These are phyloP conservation scores for Dexiosoma caninum DNA, from an alignment of 2,888 invertebrate species.

Conservation along the genomic window DNA sequence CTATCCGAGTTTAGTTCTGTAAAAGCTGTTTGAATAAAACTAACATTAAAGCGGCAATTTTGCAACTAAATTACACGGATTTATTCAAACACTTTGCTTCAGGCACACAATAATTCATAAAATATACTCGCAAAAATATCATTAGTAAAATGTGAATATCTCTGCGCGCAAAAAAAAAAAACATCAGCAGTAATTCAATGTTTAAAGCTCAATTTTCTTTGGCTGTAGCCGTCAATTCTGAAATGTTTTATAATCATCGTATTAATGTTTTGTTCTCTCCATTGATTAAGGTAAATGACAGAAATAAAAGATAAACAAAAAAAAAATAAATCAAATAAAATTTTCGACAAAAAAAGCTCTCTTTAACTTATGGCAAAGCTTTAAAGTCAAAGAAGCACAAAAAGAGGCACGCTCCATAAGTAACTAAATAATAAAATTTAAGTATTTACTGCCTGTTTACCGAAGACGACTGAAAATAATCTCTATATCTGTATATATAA, in stretches of 20 bases:
- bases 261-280: slow-evolving; percentile 61
- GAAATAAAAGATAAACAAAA: neutral
- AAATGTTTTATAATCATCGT: slow-evolving; percentile 43
- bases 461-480: no score
- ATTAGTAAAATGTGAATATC: neutral
- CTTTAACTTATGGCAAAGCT: slow-evolving; percentile 23
- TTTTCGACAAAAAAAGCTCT: neutral
- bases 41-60: slow-evolving; percentile 5
- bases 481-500: no score
- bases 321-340: slow-evolving; percentile 5
- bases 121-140: slow-evolving; percentile 11
- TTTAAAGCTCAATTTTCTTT: neutral
- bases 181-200: neutral
- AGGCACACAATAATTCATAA: neutral
- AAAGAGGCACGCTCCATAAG: neutral
- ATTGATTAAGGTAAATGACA: slow-evolving; percentile 61
- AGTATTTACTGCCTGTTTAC: no score
- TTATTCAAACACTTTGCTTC: neutral
- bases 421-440: neutral
- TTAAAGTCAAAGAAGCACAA: neutral
- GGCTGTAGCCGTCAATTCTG: neutral
- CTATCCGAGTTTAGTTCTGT: slow-evolving; percentile 35
- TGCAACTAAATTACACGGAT: slow-evolving; percentile 19
- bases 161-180: neutral
- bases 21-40: slow-evolving; percentile 36